phyloP scores from a whole-genome alignment of 2,797 vertebrate species.

The Leptoclinus maculatus region DNA sequence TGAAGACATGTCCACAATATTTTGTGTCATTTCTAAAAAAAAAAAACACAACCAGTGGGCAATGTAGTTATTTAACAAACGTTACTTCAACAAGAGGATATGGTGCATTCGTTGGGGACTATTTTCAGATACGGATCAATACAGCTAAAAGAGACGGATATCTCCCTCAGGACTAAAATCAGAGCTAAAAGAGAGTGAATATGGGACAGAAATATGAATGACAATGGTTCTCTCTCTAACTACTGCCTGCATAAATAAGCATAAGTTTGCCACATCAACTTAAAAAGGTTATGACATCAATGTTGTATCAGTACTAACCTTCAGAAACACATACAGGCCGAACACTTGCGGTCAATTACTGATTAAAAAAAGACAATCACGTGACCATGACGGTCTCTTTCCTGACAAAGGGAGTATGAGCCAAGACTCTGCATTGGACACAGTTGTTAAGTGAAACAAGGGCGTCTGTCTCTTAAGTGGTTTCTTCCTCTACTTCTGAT shows the following conservation, averaged over 20 bases:
- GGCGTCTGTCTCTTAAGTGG: slow-evolving; percentile 73
- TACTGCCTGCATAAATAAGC: neutral
- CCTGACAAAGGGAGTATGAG: slow-evolving; percentile 13
- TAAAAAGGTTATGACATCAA: too few relatives aligned
- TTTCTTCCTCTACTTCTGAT: slow-evolving; percentile 38
- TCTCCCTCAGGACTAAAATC: too few relatives aligned
- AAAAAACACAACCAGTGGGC: too few relatives aligned
- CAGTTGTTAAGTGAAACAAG: slow-evolving; percentile 73
- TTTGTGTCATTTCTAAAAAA: too few relatives aligned
- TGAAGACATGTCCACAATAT: too few relatives aligned
- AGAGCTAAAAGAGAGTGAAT: too few relatives aligned
- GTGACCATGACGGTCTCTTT: neutral
- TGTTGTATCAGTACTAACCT: neutral
- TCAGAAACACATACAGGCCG: neutral
- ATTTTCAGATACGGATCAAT: neutral
- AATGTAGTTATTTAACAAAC: too few relatives aligned
- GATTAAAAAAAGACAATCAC: slow-evolving; percentile 1
- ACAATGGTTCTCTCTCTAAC: neutral
- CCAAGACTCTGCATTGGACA: slow-evolving; percentile 61
- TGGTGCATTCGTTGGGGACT: neutral
- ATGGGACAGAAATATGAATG: neutral
- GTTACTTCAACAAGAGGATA: neutral
- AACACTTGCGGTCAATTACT: slow-evolving; percentile 27
- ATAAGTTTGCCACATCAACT: too few relatives aligned
- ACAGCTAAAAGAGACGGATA: too few relatives aligned